Evolutionary conservation across 1,140 invertebrate species (phyloP).

Genomic region (Eufriesea mexicana): DNA sequence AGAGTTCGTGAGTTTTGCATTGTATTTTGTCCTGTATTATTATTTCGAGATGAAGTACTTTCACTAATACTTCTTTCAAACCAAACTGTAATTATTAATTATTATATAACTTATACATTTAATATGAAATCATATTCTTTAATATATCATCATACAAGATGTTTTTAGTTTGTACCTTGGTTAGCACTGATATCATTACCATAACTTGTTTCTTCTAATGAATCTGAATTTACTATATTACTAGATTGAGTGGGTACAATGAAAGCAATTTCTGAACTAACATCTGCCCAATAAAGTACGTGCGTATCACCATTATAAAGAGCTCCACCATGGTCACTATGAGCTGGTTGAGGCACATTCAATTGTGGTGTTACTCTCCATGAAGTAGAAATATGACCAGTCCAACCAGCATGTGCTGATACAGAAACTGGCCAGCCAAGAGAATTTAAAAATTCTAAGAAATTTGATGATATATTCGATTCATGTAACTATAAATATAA

Average conservation of each 20-base stretch:
- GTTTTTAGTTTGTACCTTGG: slow-evolving; percentile 66
- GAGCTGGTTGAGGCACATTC: slow-evolving; percentile 70
- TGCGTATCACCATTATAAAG: slow-evolving; percentile 88
- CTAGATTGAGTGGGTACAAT: slow-evolving; percentile 91
- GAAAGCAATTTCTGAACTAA: slow-evolving; percentile 96
- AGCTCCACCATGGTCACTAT: slow-evolving; percentile 83
- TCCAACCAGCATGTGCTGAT: slow-evolving; percentile 93
- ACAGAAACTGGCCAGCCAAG: slow-evolving; percentile 94
- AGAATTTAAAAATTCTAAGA: slow-evolving; percentile 90
- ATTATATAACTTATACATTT: background rate
- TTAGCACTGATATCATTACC: slow-evolving; percentile 73
- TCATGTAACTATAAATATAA: slow-evolving; percentile 74
- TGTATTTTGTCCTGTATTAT: slow-evolving; percentile 64
- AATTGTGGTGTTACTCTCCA: slow-evolving; percentile 84
- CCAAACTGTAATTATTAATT: slow-evolving; percentile 77
- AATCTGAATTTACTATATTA: slow-evolving; percentile 67
- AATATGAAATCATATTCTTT: background rate
- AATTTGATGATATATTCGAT: slow-evolving; percentile 86
- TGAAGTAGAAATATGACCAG: slow-evolving; percentile 91
- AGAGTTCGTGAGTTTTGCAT: slow-evolving; percentile 85
- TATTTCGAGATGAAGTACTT: slow-evolving; percentile 71
- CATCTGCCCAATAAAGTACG: slow-evolving; percentile 98
- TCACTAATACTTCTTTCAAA: slow-evolving; percentile 85
- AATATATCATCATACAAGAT: background rate
- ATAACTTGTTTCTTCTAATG: slow-evolving; percentile 72